These are phyloP conservation scores for Holacanthus passer DNA, from an alignment of 2,113 vertebrate genomes.

Conservation along the genomic window DNA sequence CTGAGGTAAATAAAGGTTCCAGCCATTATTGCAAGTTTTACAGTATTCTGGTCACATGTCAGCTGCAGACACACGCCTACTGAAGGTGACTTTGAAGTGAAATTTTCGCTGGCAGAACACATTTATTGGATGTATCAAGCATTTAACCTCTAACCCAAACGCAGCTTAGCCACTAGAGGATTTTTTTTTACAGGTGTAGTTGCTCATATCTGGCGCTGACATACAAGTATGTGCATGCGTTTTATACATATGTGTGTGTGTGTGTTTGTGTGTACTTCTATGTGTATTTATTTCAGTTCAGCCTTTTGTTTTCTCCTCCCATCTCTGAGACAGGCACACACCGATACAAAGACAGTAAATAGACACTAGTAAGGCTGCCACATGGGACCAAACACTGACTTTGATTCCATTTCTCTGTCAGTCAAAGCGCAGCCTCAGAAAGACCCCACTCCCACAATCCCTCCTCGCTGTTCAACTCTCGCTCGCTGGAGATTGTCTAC, in stretches of 20 bases:
- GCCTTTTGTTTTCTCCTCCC: background rate
- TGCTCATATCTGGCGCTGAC: background rate
- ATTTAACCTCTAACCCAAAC: constrained; percentile 58
- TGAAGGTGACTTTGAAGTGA: constrained; percentile 67
- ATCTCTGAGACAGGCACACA: constrained; percentile 31
- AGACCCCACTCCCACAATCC: constrained; percentile 57
- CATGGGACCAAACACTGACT: constrained; percentile 55
- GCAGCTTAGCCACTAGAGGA: constrained; percentile 1
- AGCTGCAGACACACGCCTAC: constrained; percentile 17
- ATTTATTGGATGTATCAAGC: constrained; percentile 54
- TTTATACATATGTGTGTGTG: background rate
- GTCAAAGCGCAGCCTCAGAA: constrained; percentile 56
- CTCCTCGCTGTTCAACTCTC: constrained; percentile 13
- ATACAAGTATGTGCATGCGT: background rate
- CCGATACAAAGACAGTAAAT: constrained; percentile 26
- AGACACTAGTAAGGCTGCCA: constrained; percentile 35
- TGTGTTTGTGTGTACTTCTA: background rate
- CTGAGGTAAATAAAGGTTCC: constrained; percentile 46
- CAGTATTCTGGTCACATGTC: constrained; percentile 49
- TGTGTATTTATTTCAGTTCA: constrained; percentile 25
- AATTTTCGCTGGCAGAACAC: constrained; percentile 37
- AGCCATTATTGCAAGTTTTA: constrained; percentile 45
- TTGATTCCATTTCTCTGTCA: constrained; percentile 59
- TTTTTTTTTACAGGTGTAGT: constrained; percentile 18
- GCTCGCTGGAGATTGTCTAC: constrained; percentile 49